Percentiles rank a stretch among this genome's conserved stretches.
These are phyloP conservation scores for Hippasteria phrygiana DNA, from an alignment of 53 echinoderm and acorn worm species.

Conservation along the genomic window DNA sequence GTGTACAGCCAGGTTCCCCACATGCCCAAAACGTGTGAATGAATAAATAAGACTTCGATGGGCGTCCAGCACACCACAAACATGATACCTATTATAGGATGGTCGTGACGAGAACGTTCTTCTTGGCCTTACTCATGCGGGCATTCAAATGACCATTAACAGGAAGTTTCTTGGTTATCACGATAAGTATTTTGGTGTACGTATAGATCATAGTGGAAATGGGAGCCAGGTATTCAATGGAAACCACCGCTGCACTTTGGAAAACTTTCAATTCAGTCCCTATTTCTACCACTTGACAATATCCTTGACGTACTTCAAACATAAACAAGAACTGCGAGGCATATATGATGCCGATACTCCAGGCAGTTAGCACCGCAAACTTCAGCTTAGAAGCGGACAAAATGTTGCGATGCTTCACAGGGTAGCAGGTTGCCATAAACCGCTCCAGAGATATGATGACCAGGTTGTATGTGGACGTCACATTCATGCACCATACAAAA, in stretches of 20 bases:
- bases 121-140: conserved; percentile 12
- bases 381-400: not conserved
- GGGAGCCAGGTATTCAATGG: not conserved
- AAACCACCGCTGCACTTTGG: not conserved
- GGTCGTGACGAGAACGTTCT: conserved; percentile 29
- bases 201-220: not conserved
- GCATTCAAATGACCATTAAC: not conserved
- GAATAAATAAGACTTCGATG: not conserved
- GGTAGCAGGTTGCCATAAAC: conserved; percentile 35
- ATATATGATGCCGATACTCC: not conserved
- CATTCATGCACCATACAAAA: not conserved
- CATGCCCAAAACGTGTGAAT: too few relatives aligned
- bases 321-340: not conserved
- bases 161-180: not conserved
- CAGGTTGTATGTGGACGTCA: conserved; percentile 2
- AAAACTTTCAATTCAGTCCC: not conserved
- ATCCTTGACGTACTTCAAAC: not conserved
- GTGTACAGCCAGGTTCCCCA: not conserved
- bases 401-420: conserved; percentile 10
- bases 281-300: not conserved
- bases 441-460: conserved; percentile 36
- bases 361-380: not conserved
- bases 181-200: not conserved
- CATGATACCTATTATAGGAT: conserved; percentile 5
- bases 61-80: conserved; percentile 41